Percentiles rank a stretch among this genome's conserved stretches.
phyloP scores from a whole-genome alignment of 37 sponge, comb jelly and placozoan genomes.

The Cladorhizidae sp. region DNA sequence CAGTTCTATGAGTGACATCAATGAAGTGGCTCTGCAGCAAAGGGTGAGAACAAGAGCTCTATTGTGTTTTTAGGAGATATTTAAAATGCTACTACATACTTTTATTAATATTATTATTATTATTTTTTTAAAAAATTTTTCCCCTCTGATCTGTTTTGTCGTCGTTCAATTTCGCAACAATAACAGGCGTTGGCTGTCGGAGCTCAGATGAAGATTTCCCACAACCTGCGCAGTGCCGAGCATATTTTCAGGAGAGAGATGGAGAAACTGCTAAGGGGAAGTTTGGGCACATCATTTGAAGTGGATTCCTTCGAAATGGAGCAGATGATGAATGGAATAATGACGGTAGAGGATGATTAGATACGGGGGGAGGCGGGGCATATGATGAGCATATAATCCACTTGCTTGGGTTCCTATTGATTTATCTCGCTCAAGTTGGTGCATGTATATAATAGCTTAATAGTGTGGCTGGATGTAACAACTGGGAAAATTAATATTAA shows the following conservation, averaged over 20 bases:
- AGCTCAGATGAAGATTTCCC: conserved; percentile 72
- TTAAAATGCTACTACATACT: not conserved
- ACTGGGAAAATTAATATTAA: too few species aligned
- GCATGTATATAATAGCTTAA: too few species aligned
- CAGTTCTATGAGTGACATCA: conserved; percentile 19
- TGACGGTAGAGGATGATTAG: conserved; percentile 56
- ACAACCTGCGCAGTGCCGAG: conserved; percentile 54
- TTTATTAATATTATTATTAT: not conserved
- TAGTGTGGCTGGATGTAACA: not conserved
- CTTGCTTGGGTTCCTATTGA: too few species aligned
- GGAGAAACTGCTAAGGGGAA: conserved; percentile 34
- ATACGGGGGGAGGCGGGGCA: too few species aligned
- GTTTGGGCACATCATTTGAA: conserved; percentile 35
- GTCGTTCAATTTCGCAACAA: not conserved
- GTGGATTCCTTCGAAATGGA: conserved; percentile 46
- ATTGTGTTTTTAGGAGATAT: not conserved
- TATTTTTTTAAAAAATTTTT: not conserved
- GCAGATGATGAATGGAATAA: conserved; percentile 59
- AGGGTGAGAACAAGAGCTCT: conserved; percentile 12
- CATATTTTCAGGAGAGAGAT: conserved; percentile 57
- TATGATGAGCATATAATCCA: too few species aligned
- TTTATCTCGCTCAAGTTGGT: too few species aligned
- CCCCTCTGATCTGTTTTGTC: too few species aligned
- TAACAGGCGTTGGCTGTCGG: conserved; percentile 58
- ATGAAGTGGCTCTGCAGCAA: conserved; percentile 32